Evolutionary conservation across 2,888 invertebrate species (phyloP).

Genomic region (Mimachlamys varia): DNA sequence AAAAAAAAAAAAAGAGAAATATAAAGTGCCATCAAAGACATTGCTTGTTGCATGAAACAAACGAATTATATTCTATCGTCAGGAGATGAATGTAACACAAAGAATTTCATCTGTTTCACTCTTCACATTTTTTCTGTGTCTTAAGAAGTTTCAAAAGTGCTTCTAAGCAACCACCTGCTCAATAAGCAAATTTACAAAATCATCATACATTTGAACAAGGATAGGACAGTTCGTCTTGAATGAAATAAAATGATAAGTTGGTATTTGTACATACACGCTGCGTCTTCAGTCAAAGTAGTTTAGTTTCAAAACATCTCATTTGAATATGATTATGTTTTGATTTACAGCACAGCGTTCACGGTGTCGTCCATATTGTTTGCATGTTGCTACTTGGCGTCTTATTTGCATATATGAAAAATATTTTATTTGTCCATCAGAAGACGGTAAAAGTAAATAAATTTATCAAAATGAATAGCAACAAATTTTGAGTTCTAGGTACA

Average conservation of each 20-base stretch:
- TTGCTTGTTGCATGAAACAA: too few species aligned
- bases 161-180: slow-evolving; percentile 32
- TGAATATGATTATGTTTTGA: background rate
- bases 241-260: background rate
- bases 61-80: too few species aligned
- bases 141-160: background rate
- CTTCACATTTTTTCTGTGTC: background rate
- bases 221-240: background rate
- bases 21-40: too few species aligned
- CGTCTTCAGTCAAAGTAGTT: slow-evolving; percentile 11
- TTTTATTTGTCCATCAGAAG: background rate
- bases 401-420: slow-evolving; percentile 48
- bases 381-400: slow-evolving; percentile 48
- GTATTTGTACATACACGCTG: background rate
- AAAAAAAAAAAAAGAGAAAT: background rate
- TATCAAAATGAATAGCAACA: background rate
- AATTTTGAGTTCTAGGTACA: background rate
- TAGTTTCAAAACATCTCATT: background rate
- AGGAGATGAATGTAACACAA: background rate
- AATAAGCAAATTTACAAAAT: background rate
- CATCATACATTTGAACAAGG: background rate
- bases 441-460: background rate
- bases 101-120: background rate
- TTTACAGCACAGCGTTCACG: slow-evolving; percentile 39
- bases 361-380: slow-evolving; percentile 54